Evolutionary conservation across 2,113 vertebrate genomes (phyloP), one percentile per base, ranked within the genome.

Genomic region (Corydoras sp.): DNA sequence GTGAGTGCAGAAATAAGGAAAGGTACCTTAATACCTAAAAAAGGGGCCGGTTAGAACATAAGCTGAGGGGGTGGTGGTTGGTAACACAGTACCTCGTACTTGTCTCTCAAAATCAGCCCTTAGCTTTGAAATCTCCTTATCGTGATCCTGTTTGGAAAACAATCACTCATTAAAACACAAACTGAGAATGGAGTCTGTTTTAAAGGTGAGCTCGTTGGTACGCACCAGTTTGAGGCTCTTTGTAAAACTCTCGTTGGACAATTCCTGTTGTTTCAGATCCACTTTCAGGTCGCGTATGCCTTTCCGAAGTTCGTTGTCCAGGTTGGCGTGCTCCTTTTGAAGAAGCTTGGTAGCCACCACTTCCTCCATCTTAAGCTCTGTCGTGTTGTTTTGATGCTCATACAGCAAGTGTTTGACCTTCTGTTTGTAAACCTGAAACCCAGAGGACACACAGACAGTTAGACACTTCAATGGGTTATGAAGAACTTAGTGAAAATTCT

Each of bases 381-480:
- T 88, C 9, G 94, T 80, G 43, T 82, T 93, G 76, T 94, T 95
- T 85, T 97, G 93, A 55, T 98, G 93, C 80, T 98, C 95, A 0
- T 93, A 92, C 32, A 98, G 65, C 32, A 98, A 79, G 80, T 98
- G 95, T 81, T 98, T 98, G 77, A 98, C 93, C 76, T 98, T 98
- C 89, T 98, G 95, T 76, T 95, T 95, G 78, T 97, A 97, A 13
- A 90, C 87, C 90, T 91, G 63, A 55, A 79, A 8, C 18, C 2
- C 15, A 67, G 53, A 14, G 4, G 24, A 0, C 51, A 68, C 10
- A 18, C 10, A 10, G 50, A 74, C 6, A 43, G 48, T 59, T 58
- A 51, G 15, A 49, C 12, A 15, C 10, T 4, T 60, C 13, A 51
- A n/a, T 43, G 7, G 35, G 35, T 43, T 43, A 43, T 43, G 2